Conservation (phyloP, 2,113 vertebrate species). For the Setophaga kirtlandii region DNA sequence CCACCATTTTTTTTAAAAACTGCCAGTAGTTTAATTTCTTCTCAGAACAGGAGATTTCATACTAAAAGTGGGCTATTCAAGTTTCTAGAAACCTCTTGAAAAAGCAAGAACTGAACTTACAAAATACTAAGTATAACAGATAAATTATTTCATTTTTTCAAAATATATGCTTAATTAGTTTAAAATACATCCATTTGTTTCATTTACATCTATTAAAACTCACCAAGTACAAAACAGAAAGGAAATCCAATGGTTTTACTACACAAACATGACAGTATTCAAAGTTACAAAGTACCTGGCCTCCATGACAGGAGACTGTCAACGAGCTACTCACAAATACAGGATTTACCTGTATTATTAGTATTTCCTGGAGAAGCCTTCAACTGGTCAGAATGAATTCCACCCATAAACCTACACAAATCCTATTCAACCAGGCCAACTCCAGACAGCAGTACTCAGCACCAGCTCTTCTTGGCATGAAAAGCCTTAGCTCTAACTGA, state of each 20-base stretch:
- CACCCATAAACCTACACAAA: neutral
- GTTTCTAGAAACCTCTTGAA: slow-evolving; percentile 48
- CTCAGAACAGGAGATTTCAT: slow-evolving; percentile 23
- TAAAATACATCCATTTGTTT: slow-evolving; percentile 23
- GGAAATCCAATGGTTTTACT: neutral
- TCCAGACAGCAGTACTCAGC: neutral
- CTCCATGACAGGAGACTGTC: neutral
- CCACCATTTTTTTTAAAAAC: slow-evolving; percentile 53
- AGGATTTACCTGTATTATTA: neutral
- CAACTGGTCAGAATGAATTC: neutral
- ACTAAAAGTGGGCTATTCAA: slow-evolving; percentile 51
- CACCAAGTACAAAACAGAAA: slow-evolving; percentile 5
- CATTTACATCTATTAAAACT: slow-evolving; percentile 40
- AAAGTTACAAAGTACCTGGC: neutral
- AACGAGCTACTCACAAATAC: accelerated
- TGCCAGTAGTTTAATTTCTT: slow-evolving; percentile 32
- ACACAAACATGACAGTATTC: neutral
- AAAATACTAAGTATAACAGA: neutral
- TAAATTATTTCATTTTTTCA: slow-evolving; percentile 19
- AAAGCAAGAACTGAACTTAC: slow-evolving; percentile 41
- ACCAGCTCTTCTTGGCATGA: neutral
- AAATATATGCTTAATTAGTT: slow-evolving; percentile 19
- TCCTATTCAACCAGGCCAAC: neutral
- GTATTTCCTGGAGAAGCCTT: neutral
- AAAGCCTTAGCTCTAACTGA: neutral